Percentiles rank a stretch among this genome's conserved stretches.
Conservation (phyloP, 2,797 vertebrate species). For the Spizella passerina region DNA sequence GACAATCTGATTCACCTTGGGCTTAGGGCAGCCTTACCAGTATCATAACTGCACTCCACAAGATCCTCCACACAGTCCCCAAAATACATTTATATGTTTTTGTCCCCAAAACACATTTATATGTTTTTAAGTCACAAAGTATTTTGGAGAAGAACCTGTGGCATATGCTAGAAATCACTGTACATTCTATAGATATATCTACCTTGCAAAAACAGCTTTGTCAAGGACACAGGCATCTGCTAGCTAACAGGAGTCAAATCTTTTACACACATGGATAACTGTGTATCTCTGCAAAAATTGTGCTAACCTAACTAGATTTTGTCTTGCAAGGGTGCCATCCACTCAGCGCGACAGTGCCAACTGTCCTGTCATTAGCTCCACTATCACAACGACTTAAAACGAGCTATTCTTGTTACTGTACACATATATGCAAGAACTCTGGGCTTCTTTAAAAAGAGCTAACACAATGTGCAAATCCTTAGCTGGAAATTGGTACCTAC, state of each 20-base stretch:
- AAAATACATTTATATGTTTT: background rate
- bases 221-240: slow-evolving; percentile 35
- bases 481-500: background rate
- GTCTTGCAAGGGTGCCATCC: slow-evolving; percentile 3
- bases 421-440: background rate
- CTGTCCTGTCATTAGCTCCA: background rate
- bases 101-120: background rate
- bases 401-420: background rate
- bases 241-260: background rate
- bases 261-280: slow-evolving; percentile 7
- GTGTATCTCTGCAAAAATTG: background rate
- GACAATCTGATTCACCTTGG: background rate
- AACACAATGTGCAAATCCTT: background rate
- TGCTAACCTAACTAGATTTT: background rate
- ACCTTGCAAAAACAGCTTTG: background rate
- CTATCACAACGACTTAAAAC: background rate
- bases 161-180: background rate
- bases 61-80: background rate
- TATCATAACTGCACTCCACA: background rate
- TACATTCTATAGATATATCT: background rate
- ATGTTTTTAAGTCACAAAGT: background rate
- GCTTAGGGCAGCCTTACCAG: background rate
- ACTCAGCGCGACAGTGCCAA: slow-evolving; percentile 11
- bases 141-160: background rate
- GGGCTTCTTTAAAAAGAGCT: background rate